Base-by-base conservation (phyloP, 2,797 vertebrate genomes). In the Anguilla obscura region DNA sequence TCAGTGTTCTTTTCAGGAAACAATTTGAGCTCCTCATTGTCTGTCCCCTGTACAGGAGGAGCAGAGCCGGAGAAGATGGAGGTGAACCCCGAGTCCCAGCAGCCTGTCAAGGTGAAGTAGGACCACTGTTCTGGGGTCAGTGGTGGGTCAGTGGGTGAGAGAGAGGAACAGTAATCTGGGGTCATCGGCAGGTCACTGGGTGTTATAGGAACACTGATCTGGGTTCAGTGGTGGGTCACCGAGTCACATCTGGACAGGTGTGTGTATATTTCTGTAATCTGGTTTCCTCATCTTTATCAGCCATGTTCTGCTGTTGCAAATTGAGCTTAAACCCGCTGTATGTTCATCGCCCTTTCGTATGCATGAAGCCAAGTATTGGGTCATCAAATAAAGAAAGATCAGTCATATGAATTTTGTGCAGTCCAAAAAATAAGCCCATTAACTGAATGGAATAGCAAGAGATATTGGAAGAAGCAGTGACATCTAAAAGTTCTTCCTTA, bases 31-130 rank as follows among this genome's bases (percentile, higher is more conserved):
- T 48, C 50, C 6, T 85, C n/a, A 30, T 4, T 74, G 40, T 45
- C 30, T 18, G 36, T 27, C 21, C n/a, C 58, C 63, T 71, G 50
- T 79, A 45, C 85, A 95, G 95, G 95, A 86, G 85, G 45, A 0
- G 89, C 92, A 85, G 97, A 98, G 92, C 91, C 96, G 6, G 97
- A 97, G 56, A 97, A 97, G 91, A 96, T 96, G 91, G 97, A 98
- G 89, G 91, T 94, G 0, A 96, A 97, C 85, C 40, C 95, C 6
- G 94, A 95, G 21, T 93, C 94, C 84, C 95, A 94, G 9, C 95
- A 94, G 85, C 50, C 94, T 88, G 95, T 96, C 88, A 98, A 98
- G 96, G 97, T 98, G 87, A 95, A 24, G n/a, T 24, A 30, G 27
- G 66, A n/a, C 16, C 87, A 18, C 6, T 16, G 45, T 4, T 60